Evolutionary conservation across 1,140 invertebrate genomes (phyloP), one percentile per base, ranked within the genome.

Genomic region (Drosophila kurseongensis): DNA sequence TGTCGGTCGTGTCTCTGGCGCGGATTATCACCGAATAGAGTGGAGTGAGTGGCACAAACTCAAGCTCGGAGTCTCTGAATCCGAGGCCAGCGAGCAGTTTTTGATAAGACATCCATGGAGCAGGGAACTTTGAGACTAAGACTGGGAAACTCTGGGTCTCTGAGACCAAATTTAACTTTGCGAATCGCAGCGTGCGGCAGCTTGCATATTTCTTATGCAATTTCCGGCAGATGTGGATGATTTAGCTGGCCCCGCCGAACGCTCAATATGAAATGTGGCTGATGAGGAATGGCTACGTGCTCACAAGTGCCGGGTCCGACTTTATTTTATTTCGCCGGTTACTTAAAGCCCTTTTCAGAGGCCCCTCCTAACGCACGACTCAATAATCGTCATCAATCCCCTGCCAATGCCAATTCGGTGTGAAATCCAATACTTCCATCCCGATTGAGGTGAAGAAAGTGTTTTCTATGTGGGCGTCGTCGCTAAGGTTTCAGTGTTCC

Each of bases 201-300:
- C 62, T 78, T 86, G 82, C 82, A 86, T 83, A 88, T 79, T 86
- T 86, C 62, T 89, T 89, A 84, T 89, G 84, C 84, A 89, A 89
- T 89, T 89, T 89, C 84, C 84, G 84, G 84, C 85, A 89, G 84
- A 89, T 89, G 84, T 89, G 77, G 74, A 89, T 89, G 84, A 89
- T 89, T 89, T 88, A 88, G 58, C 38, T 75, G 36, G 45, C 48
- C 41, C 54, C 57, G 68, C 58, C 45, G 66, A 59, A 27, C n/a
- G 41, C 6, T 35, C 63, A 67, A 65, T 65, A 16, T 27, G 56
- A 58, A 45, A 58, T 29, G 56, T 48, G 67, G 58, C 60, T 75
- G 76, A 78, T 88, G 83, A 80, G 77, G 73, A 82, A 71, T 82
- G 61, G 59, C 72, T 75, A 85, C 62, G 78, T 86, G 82, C 78